Base-by-base conservation (phyloP, 2,797 vertebrate genomes). In the Chromobotia macracanthus region DNA sequence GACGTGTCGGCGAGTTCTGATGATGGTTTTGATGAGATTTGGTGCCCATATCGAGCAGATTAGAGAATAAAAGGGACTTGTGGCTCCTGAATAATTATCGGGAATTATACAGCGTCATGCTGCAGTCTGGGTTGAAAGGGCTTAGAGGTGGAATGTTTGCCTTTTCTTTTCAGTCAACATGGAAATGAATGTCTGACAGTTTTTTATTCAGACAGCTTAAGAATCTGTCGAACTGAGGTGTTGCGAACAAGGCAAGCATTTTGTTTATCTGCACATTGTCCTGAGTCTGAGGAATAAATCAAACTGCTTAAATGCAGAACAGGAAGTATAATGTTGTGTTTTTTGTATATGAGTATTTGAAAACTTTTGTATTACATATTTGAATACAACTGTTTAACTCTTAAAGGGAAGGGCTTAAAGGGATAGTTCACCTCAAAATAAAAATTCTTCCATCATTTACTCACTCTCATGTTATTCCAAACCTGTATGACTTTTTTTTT, bases 51-150 rank as follows among this genome's bases (percentile, higher is more conserved):
- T 91, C 84, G 88, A 84, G 86, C 85, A 88, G 86, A 91, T 91
- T 87, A 85, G 75, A 80, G 86, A 79, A 87, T 89, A 77, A 87
- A 23, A 80, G 86, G 81, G 85, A 48, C 87, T 77, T 79, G 81
- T 82, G 85, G 86, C 84, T 85, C 81, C 84, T 87, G 87, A 87
- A 90, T 92, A 89, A 92, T 91, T 87, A 90, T 84, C 83, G 73
- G 79, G 81, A 87, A 89, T 90, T 89, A 90, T 90, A 83, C 85
- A 58, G 79, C 84, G 63, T 88, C 82, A 80, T 90, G 87, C 88
- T 84, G 85, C 87, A 81, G 80, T 83, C 81, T 46, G 46, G 15
- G 75, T 81, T 83, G 84, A 85, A 88, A 85, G 79, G 61, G 84
- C 88, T 89, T 87, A 86, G 84, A 85, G 85, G 82, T 89, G 79